Conservation (phyloP, 35 echinoderm and acorn worm species). For the Apostichopus parvimensis region DNA sequence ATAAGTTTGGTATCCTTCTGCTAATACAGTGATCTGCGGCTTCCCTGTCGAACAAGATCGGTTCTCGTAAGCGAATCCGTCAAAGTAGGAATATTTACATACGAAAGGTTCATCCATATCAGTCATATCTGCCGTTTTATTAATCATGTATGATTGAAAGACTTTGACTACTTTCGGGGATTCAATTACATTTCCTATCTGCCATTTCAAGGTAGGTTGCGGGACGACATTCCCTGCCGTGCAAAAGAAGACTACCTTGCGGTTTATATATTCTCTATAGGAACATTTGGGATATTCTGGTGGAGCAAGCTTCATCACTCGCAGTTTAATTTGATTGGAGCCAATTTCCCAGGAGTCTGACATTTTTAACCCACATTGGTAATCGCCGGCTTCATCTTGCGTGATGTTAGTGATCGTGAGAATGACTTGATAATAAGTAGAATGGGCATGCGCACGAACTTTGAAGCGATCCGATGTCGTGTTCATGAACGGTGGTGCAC, state of each 20-base stretch:
- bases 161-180: neutral
- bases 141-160: neutral
- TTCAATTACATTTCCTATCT: neutral
- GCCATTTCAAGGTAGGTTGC: neutral
- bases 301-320: neutral
- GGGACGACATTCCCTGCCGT: conserved; percentile 5
- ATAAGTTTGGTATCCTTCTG: neutral
- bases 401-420: neutral
- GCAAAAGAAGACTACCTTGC: neutral
- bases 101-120: neutral
- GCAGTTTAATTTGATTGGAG: neutral
- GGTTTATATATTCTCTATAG: neutral
- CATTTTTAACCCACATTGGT: neutral
- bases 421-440: neutral
- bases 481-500: neutral
- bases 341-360: neutral
- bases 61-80: neutral
- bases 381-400: neutral
- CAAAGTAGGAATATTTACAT: conserved; percentile 12
- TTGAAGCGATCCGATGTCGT: neutral
- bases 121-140: neutral
- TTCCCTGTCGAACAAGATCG: conserved; percentile 7
- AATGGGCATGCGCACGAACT: neutral
- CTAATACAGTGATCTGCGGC: neutral
- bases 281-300: conserved; percentile 14